Percentiles rank a stretch among this genome's conserved stretches.
Conservation (phyloP, 2,888 invertebrate genomes). For the Macrosoma leucophasiata region DNA sequence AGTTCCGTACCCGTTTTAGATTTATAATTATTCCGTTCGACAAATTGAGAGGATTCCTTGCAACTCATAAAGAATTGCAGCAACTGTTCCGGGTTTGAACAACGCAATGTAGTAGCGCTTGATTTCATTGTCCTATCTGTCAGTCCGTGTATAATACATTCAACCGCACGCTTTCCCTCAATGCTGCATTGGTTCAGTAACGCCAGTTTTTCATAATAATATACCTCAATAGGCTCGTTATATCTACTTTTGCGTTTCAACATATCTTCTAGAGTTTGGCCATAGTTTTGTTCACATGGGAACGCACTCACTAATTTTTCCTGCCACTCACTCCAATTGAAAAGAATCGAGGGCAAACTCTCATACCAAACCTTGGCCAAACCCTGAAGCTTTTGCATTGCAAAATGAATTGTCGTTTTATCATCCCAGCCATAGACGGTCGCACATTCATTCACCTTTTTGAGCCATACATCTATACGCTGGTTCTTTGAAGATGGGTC, state of each 20-base stretch:
- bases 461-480: constrained; percentile 14
- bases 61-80: constrained; percentile 4
- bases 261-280: constrained; percentile 17
- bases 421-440: constrained; percentile 18
- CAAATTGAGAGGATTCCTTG: neutral
- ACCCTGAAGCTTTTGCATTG: constrained; percentile 25
- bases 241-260: constrained; percentile 11
- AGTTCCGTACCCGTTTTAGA: no score
- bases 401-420: constrained; percentile 18
- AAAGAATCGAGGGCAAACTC: constrained; percentile 19
- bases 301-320: constrained; percentile 15
- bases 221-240: constrained; percentile 21
- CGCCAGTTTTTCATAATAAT: constrained; percentile 22
- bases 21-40: no score
- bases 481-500: constrained; percentile 11
- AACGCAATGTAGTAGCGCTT: constrained; percentile 22
- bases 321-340: constrained; percentile 22
- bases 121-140: constrained; percentile 23
- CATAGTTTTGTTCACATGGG: constrained; percentile 18
- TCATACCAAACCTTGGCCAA: constrained; percentile 26
- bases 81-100: constrained; percentile 11
- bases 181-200: constrained; percentile 19
- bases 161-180: constrained; percentile 22
- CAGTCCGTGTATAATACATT: constrained; percentile 26
- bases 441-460: constrained; percentile 18